Conservation (phyloP, 2,113 vertebrate genomes). For the Clarias gariepinus region DNA sequence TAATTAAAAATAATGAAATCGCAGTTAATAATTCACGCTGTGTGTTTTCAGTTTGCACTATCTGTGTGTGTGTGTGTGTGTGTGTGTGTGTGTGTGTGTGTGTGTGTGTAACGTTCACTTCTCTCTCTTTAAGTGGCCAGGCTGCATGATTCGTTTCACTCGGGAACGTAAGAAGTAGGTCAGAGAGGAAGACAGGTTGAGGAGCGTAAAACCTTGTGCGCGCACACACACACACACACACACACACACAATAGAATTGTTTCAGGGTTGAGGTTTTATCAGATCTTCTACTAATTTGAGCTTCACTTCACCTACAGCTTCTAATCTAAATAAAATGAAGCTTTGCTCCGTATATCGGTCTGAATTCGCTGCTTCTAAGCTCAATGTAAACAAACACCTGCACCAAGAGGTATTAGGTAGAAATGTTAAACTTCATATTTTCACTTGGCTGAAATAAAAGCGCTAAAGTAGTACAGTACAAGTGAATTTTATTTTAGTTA, state of each 20-base stretch:
- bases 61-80: not conserved
- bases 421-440: too few relatives aligned
- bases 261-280: not conserved
- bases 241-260: not conserved
- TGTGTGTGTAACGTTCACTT: not conserved
- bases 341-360: too few relatives aligned
- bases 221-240: not conserved
- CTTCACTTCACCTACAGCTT: not conserved
- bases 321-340: not conserved
- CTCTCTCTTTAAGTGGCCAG: not conserved
- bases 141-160: not conserved
- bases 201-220: not conserved
- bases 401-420: too few relatives aligned
- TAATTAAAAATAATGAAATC: conserved; percentile 60
- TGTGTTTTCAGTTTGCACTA: not conserved
- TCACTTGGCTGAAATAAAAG: too few relatives aligned
- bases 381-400: too few relatives aligned
- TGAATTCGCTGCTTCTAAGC: too few relatives aligned
- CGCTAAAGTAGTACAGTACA: too few relatives aligned
- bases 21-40: conserved; percentile 57
- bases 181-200: not conserved
- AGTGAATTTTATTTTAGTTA: too few relatives aligned
- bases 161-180: not conserved
- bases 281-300: not conserved
- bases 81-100: conserved; percentile 25